Evolutionary conservation across 1,140 invertebrate genomes (phyloP).

Genomic region (Eufriesea mexicana): DNA sequence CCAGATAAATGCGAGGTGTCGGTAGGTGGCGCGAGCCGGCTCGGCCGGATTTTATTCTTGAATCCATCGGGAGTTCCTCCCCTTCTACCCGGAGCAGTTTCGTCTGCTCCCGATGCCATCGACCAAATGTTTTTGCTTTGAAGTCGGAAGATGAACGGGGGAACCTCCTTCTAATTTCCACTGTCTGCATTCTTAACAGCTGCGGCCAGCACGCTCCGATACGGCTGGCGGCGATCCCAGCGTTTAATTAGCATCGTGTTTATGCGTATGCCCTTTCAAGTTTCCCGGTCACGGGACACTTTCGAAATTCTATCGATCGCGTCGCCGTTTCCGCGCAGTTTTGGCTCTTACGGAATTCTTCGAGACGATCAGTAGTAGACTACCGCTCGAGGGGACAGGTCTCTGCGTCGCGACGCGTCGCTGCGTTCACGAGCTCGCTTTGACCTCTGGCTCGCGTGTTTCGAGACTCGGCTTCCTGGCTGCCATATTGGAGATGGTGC

Average conservation of each 20-base stretch:
- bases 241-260: slow-evolving; percentile 73
- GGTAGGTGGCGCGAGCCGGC: slow-evolving; percentile 48
- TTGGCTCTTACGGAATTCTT: too few species aligned
- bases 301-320: slow-evolving; percentile 27
- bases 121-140: slow-evolving; percentile 75
- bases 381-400: background rate
- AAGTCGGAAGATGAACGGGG: slow-evolving; percentile 73
- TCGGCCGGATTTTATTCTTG: slow-evolving; percentile 63
- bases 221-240: slow-evolving; percentile 52
- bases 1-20: slow-evolving; percentile 72
- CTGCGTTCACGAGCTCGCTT: too few species aligned
- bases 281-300: background rate
- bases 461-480: background rate
- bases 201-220: slow-evolving; percentile 66
- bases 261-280: slow-evolving; percentile 48
- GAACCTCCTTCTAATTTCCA: slow-evolving; percentile 72
- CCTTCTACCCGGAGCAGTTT: background rate
- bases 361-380: background rate
- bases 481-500: background rate
- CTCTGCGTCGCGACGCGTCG: too few species aligned
- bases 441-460: background rate
- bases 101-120: slow-evolving; percentile 10
- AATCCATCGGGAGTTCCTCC: background rate
- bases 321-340: background rate
- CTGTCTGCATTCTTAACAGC: slow-evolving; percentile 75